These are phyloP conservation scores for Haliaeetus albicilla DNA, from an alignment of 2,797 vertebrate species.

Conservation along the genomic window DNA sequence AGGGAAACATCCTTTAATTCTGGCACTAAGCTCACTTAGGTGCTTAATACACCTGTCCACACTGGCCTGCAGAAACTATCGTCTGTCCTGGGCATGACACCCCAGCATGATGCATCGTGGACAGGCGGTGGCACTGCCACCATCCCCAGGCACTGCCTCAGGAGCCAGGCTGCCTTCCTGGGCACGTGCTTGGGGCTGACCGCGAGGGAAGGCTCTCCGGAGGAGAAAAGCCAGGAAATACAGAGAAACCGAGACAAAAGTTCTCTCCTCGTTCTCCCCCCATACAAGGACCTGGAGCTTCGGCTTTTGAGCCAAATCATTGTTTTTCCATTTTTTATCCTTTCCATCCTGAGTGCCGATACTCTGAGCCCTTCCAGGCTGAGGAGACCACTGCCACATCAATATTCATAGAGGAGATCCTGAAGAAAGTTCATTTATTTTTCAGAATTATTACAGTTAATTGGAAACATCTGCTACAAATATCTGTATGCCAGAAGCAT, in stretches of 20 bases:
- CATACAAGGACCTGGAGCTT: neutral
- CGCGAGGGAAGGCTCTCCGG: fast-evolving
- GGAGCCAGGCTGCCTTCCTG: neutral
- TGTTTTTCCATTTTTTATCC: neutral
- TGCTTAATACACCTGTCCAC: neutral
- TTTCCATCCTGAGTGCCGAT: fast-evolving
- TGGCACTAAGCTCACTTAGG: neutral
- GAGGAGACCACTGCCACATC: neutral
- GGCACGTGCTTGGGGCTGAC: neutral
- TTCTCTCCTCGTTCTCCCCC: neutral
- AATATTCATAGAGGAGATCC: neutral
- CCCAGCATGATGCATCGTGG: fast-evolving
- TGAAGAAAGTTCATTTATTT: constrained; percentile 29
- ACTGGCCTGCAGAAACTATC: neutral
- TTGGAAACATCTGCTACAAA: constrained; percentile 52
- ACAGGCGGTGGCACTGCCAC: fast-evolving
- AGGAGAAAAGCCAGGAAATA: neutral
- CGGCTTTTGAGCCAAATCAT: neutral
- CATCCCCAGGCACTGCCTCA: fast-evolving
- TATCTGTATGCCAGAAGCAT: constrained; percentile 45
- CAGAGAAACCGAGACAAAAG: neutral
- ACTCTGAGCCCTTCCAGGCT: neutral
- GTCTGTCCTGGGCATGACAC: neutral
- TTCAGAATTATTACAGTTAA: constrained; percentile 48
- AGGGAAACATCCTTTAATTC: neutral